Evolutionary conservation across 2,888 invertebrate species (phyloP), one percentile per base, ranked within the genome.

Genomic region (Bugulina stolonifera): DNA sequence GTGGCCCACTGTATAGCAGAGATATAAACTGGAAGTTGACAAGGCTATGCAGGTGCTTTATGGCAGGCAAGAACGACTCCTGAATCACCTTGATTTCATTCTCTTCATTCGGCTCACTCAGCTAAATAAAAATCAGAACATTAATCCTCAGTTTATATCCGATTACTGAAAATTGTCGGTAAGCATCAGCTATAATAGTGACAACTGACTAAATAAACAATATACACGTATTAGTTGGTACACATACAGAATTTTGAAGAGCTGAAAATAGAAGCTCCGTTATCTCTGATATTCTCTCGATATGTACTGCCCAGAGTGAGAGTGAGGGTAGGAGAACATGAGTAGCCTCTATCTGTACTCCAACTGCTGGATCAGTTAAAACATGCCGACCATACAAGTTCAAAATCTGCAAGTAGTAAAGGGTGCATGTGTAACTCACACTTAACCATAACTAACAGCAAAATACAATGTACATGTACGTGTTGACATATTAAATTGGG

Each of bases 311-410:
- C 90, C 90, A 90, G 78, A 88, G 86, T 0, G 89, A 89, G 74
- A 90, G 82, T 43, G 89, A 87, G 0, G 90, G 90, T 75, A 90
- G 84, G 71, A 90, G 85, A 58, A 88, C 81, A 73, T 87, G 84
- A 34, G 86, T 85, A 23, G 88, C 86, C 54, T 87, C 83, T 72
- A 86, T 85, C 18, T 88, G 85, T 3, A 90, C 89, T 73, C 83
- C 83, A 74, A 86, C 83, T 70, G 88, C 87, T 1, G 85, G 76
- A 78, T 90, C 90, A 73, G 86, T 85, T 58, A 90, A 81, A n/a
- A 88, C 87, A 23, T 85, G 86, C 32, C 64, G 27, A 3, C 32
- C 29, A 27, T 64, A 64, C 25, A 64, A 32, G n/a, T 2, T 34
- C 18, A 64, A 32, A 14, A 64, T 32, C 64, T 64, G 18, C 5